Evolutionary conservation across 2,797 vertebrate genomes (phyloP).

Genomic region (Xiphorhynchus erythropygius): DNA sequence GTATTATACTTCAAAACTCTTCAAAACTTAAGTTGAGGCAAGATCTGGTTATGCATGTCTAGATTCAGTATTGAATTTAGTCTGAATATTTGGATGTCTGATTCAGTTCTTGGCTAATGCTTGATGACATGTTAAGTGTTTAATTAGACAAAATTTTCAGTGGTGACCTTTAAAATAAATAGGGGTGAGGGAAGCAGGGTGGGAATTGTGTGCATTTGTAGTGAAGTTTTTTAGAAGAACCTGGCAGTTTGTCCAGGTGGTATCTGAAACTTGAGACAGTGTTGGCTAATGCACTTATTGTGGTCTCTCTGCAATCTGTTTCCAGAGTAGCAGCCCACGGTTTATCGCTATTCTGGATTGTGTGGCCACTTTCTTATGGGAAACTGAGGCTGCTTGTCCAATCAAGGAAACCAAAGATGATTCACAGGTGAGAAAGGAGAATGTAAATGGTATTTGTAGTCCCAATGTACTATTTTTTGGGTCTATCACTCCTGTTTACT

Average conservation of each 20-base stretch:
- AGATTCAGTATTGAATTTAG: background rate
- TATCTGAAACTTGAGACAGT: background rate
- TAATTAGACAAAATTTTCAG: background rate
- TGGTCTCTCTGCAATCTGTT: background rate
- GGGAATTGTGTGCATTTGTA: background rate
- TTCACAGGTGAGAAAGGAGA: slow-evolving; percentile 77
- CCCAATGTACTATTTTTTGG: rapidly evolving
- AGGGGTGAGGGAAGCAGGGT: rapidly evolving
- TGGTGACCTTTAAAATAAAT: background rate
- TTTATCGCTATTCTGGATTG: slow-evolving; percentile 88
- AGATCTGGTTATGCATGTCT: background rate
- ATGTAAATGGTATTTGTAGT: background rate
- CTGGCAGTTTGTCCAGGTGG: background rate
- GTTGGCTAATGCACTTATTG: background rate
- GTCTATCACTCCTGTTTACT: background rate
- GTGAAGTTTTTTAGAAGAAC: background rate
- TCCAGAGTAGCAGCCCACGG: slow-evolving; percentile 81
- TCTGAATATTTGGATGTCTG: background rate
- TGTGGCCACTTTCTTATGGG: slow-evolving; percentile 87
- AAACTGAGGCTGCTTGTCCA: slow-evolving; percentile 90
- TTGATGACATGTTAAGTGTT: background rate
- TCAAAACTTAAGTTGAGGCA: background rate
- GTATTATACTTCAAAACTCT: background rate
- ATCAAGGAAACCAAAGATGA: slow-evolving; percentile 76
- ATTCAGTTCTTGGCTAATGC: background rate